Base-by-base conservation (phyloP, 23 tunicate species). In the Oikopleura vanhoeffeni region DNA sequence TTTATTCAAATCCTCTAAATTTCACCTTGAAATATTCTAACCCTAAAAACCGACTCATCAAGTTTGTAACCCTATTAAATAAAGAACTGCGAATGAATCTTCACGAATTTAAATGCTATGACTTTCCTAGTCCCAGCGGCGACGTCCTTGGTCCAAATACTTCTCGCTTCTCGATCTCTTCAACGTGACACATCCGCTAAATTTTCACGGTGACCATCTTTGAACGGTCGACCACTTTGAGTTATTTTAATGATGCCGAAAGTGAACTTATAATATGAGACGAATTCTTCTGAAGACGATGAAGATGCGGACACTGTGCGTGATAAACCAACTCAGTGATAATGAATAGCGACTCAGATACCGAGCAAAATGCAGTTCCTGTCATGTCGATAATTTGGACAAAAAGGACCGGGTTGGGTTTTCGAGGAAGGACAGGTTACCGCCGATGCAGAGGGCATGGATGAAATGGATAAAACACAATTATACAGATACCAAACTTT, bases 161-260 rank as follows among this genome's bases (percentile, higher is more conserved):
- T 49, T 49, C 60, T 49, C 27, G 34, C 3, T 28, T 71, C 79
- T 71, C 79, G 79, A 71, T 30, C 79, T 2, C 38, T 71, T 33
- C 27, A 71, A 30, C 79, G 79, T 2, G 79, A 71, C 3, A 28
- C 34, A 71, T 13, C 34, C 38, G 64, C 18, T 8, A 49, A 49
- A 49, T n/a, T n/a, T n/a, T n/a, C 60, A 49, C 18, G 4, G 27
- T 24, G 38, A 30, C 2, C 36, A 71, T 96, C 40, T 88, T 95
- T 40, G 79, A 86, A 39, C 96, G 91, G 41, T 88, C 94, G 2
- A 86, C 88, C 75, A 87, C 99, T n/a, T n/a, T 18, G 99, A 95
- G 0, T 71, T 95, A 87, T 95, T 95, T 85, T 95, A n/a, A 90
- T 83, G 99, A 95, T 57, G 99, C 99, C n/a, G 99, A 95, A 83